Base-by-base conservation (phyloP, 2,113 vertebrate genomes). In the Neotoma lepida region DNA sequence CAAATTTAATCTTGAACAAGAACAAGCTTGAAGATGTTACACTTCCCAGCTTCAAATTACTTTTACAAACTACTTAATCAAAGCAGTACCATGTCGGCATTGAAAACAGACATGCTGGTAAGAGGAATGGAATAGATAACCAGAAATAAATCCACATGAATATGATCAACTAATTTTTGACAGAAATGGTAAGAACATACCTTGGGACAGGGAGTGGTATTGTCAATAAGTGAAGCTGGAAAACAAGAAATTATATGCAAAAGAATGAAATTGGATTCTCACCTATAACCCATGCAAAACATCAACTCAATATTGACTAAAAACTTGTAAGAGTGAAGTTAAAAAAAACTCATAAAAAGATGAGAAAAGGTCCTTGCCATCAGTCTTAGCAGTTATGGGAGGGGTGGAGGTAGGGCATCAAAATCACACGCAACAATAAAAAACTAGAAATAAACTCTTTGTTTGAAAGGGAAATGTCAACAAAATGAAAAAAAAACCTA, bases 31-130 rank as follows among this genome's bases (percentile, higher is more conserved):
- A 77, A 77, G n/a, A 51, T 24, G 30, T 81, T 41, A 77, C 7
- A 92, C 28, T 77, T 78, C 12, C 8, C 76, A 51, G 51, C 44
- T 86, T 92, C 3, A 33, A 35, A 77, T 86, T 92, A 54, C 86
- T 78, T 86, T 46, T 66, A 56, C n/a, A 86, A 92, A 77, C 8
- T 56, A 77, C 33, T 70, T 86, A 87, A 77, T 56, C 46, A 77
- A 71, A 70, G 35, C 18, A 39, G 35, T 39, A 28, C 49, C 22
- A 1, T 54, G 64, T 14, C 71, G 49, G 22, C 46, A 18, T 39
- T 39, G 46, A n/a, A 54, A 39, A 54, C 22, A 87, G 49, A 26
- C 22, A 71, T 18, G 10, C 14, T 39, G 33, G n/a, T 51, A 8
- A 90, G 51, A 70, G n/a, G 17, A 81, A 90, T 10, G 28, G 26